Evolutionary conservation across 2,888 invertebrate species (phyloP).

Genomic region (Eupithecia pulchellata): DNA sequence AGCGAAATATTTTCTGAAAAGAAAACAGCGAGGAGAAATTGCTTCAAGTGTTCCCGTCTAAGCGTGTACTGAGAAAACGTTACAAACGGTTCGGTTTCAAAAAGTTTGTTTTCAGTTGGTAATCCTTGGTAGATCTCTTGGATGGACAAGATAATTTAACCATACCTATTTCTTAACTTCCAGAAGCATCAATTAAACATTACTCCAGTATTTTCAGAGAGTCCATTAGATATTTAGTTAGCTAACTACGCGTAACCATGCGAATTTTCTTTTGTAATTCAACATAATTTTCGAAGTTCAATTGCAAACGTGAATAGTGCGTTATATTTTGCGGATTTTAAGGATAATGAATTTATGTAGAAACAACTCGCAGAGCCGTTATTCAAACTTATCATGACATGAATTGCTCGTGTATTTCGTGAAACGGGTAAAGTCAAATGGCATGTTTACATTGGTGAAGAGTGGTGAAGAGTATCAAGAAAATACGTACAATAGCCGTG

Average conservation of each 20-base stretch:
- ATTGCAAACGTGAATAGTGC: background rate
- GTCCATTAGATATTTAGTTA: too few relatives aligned
- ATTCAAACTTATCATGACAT: constrained; percentile 29
- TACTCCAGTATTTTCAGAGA: too few relatives aligned
- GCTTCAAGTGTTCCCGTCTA: constrained; percentile 27
- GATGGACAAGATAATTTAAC: background rate
- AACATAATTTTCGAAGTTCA: background rate
- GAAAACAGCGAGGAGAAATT: constrained; percentile 48
- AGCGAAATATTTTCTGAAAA: constrained; percentile 49
- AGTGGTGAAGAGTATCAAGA: background rate
- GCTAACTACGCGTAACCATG: background rate
- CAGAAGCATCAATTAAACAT: too few relatives aligned
- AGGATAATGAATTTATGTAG: background rate
- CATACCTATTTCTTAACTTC: too few relatives aligned
- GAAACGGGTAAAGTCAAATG: background rate
- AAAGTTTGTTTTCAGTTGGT: constrained; percentile 23
- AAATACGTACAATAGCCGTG: too few relatives aligned
- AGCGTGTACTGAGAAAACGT: constrained; percentile 20
- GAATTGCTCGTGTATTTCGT: background rate
- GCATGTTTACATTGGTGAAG: background rate
- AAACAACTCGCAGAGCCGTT: constrained; percentile 13
- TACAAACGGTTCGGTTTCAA: constrained; percentile 18
- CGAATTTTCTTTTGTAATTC: background rate
- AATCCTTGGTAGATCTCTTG: background rate
- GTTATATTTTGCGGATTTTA: background rate